These are phyloP conservation scores for Coracias cyanogaster DNA, from an alignment of 2,797 vertebrate genomes.

Conservation along the genomic window DNA sequence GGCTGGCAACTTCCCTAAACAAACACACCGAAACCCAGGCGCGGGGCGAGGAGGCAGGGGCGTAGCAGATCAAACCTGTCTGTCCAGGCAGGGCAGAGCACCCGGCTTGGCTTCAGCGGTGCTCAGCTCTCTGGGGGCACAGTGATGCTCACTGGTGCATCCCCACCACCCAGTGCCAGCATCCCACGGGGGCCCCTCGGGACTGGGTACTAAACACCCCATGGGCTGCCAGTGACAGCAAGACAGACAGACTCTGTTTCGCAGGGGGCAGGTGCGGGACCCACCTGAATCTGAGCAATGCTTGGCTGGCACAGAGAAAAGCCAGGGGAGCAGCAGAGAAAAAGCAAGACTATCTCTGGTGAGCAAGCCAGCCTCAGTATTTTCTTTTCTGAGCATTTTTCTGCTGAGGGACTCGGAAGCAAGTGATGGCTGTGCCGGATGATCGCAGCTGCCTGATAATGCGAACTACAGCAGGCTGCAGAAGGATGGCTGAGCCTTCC, in stretches of 20 bases:
- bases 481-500: not conserved
- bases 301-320: not conserved
- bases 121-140: not conserved
- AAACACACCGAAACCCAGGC: not conserved
- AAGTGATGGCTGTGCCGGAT: not conserved
- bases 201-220: not conserved
- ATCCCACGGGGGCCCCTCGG: not conserved
- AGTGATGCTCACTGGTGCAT: fast-evolving
- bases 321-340: fast-evolving
- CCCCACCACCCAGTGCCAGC: not conserved
- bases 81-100: not conserved
- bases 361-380: not conserved
- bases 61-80: conserved; percentile 14
- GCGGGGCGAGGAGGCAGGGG: not conserved
- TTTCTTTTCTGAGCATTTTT: not conserved
- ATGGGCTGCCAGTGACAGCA: not conserved
- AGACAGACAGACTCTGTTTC: not conserved
- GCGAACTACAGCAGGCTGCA: not conserved
- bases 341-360: not conserved
- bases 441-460: not conserved
- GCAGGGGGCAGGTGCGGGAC: not conserved
- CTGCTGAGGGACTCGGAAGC: not conserved
- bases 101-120: not conserved
- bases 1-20: conserved; percentile 16
- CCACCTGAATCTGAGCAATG: not conserved